Conservation (phyloP, 2,113 vertebrate genomes). For the Misgurnus mizolepis region DNA sequence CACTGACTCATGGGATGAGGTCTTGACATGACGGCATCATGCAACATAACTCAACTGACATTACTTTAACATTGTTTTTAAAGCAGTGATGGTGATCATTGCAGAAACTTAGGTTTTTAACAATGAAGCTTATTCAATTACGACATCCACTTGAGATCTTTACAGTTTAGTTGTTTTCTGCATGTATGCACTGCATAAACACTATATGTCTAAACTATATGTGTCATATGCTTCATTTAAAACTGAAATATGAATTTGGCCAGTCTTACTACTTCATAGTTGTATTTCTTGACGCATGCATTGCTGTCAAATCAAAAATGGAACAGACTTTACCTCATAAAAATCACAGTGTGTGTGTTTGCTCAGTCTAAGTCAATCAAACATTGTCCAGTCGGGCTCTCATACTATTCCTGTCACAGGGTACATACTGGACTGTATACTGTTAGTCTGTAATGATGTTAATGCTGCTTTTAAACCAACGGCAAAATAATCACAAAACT, state of each 20-base stretch:
- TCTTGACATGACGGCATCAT: conserved; percentile 47
- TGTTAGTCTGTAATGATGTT: background rate
- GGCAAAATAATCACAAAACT: background rate
- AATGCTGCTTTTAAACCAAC: conserved; percentile 9
- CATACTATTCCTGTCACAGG: conserved; percentile 21
- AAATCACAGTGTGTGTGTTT: conserved; percentile 48
- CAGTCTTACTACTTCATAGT: background rate
- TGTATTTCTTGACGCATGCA: background rate
- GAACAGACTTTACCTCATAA: conserved; percentile 52
- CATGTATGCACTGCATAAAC: background rate
- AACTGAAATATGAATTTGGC: background rate
- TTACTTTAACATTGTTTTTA: conserved; percentile 49
- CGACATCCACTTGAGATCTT: background rate
- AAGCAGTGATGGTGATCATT: conserved; percentile 16
- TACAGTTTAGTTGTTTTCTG: background rate
- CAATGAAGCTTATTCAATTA: conserved; percentile 12
- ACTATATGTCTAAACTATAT: no score
- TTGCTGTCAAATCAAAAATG: conserved; percentile 22
- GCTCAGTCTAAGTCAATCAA: conserved; percentile 46
- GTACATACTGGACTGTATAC: background rate
- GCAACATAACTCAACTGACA: conserved; percentile 57
- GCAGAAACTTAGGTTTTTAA: conserved; percentile 28
- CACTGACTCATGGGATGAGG: conserved; percentile 69
- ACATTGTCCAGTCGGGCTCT: conserved; percentile 31
- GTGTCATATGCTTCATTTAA: background rate